Conservation (phyloP, 2,888 invertebrate genomes). For the Leucophora obtusa region DNA sequence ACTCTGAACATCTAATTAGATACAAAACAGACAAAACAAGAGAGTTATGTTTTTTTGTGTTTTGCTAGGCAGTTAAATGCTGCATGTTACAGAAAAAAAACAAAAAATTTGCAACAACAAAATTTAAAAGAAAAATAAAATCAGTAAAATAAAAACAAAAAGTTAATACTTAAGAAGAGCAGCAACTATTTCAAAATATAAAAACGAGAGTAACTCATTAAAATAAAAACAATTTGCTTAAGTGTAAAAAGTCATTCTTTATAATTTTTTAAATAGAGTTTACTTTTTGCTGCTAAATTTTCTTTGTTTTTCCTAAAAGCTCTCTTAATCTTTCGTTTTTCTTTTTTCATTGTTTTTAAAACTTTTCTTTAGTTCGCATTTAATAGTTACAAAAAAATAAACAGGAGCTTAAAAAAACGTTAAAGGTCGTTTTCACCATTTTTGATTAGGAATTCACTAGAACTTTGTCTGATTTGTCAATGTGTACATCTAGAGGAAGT, state of each 20-base stretch:
- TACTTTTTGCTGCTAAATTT: slow-evolving; percentile 30
- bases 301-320: slow-evolving; percentile 28
- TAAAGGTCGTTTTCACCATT: not conserved
- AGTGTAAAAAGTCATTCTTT: slow-evolving; percentile 45
- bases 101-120: slow-evolving; percentile 57
- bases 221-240: slow-evolving; percentile 50
- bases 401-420: not conserved
- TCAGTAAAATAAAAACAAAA: slow-evolving; percentile 43
- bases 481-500: too few species aligned
- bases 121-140: slow-evolving; percentile 42
- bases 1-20: slow-evolving; percentile 82
- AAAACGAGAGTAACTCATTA: slow-evolving; percentile 41
- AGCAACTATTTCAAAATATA: slow-evolving; percentile 49
- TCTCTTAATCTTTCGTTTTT: slow-evolving; percentile 25
- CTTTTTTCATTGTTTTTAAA: not conserved
- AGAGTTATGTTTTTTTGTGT: slow-evolving; percentile 64
- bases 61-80: slow-evolving; percentile 59
- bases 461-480: too few species aligned
- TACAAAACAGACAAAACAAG: slow-evolving; percentile 50
- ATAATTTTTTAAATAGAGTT: slow-evolving; percentile 12
- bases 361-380: slow-evolving; percentile 48
- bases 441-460: too few species aligned
- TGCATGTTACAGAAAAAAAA: slow-evolving; percentile 60
- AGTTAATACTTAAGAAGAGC: slow-evolving; percentile 52
- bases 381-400: slow-evolving; percentile 49